Evolutionary conservation across 92 coral and sea anemone species (phyloP).

Genomic region (Desmophyllum pertusum): DNA sequence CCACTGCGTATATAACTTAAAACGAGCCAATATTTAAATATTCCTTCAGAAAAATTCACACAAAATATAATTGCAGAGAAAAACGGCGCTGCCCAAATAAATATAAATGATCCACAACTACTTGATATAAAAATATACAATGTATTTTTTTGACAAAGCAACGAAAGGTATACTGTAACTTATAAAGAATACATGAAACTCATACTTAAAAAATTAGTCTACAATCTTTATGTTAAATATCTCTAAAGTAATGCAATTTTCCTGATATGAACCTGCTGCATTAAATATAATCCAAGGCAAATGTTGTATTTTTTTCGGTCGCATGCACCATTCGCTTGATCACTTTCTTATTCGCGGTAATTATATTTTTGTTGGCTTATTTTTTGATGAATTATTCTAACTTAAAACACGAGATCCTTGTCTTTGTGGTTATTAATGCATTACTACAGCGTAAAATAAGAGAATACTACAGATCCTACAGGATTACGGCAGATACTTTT

Average conservation of each 20-base stretch:
- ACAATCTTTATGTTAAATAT: slow-evolving; percentile 5
- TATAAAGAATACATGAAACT: not conserved
- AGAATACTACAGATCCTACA: not conserved
- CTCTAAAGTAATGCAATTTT: slow-evolving; percentile 18
- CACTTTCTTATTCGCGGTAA: not conserved
- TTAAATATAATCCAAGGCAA: not conserved
- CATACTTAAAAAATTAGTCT: not conserved
- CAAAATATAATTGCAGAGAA: not conserved
- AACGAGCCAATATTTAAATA: not conserved
- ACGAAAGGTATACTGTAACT: too few species aligned
- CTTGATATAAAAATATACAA: not conserved
- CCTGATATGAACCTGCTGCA: not conserved
- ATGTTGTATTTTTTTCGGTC: slow-evolving; percentile 3
- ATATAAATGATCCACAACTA: not conserved
- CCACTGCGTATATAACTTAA: not conserved
- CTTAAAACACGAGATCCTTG: not conserved
- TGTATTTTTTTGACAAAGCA: not conserved
- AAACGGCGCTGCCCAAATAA: not conserved
- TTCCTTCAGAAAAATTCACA: not conserved
- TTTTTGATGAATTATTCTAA: slow-evolving; percentile 18
- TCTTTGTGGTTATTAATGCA: not conserved
- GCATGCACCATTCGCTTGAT: slow-evolving; percentile 16
- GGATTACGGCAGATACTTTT: not conserved
- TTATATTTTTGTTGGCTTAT: too few species aligned
- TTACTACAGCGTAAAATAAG: not conserved